Evolutionary conservation across 2,888 invertebrate genomes (phyloP), one percentile per base, ranked within the genome.

Genomic region (Calliopum simillimum): DNA sequence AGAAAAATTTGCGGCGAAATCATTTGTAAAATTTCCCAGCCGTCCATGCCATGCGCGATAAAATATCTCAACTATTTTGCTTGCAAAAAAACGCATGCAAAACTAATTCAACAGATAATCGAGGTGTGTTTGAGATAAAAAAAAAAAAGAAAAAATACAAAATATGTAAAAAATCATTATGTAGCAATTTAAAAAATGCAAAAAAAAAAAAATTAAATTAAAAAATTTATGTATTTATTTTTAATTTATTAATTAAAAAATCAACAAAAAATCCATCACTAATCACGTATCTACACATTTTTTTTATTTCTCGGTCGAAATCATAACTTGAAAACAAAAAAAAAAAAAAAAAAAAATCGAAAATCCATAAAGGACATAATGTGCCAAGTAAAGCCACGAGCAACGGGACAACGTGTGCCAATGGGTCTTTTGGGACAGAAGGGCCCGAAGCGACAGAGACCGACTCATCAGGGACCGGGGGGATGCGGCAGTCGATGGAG

Each of bases 401-500:
- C 81, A 86, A 86, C 79, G 86, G 86, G 84, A 77, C 85, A 83
- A 81, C 86, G 86, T 80, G 82, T 82, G 74, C 85, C 85, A 85
- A 86, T 83, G 86, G 86, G 85, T 78, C 82, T 85, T 64, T 85
- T 85, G 85, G 86, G 82, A 76, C 84, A 86, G 86, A 85, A 82
- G 84, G 85, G 86, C 84, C 86, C 85, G 86, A 86, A 85, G 82
- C 86, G 86, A 82, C 86, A 86, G 86, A 86, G 86, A 86, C 86
- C 86, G 86, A 86, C 86, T 82, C 86, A 86, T 86, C 86, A 86
- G 85, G 86, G 86, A 80, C 86, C 86, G 85, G 86, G 86, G 78
- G 86, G 86, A 81, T 86, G 86, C 86, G 86, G 86, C 82, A 86
- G 85, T 80, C 86, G 92, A 81, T 94, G 93, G 94, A 94, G 95